These are phyloP conservation scores for Pipra filicauda DNA, from an alignment of 2,113 vertebrate genomes.

Conservation along the genomic window DNA sequence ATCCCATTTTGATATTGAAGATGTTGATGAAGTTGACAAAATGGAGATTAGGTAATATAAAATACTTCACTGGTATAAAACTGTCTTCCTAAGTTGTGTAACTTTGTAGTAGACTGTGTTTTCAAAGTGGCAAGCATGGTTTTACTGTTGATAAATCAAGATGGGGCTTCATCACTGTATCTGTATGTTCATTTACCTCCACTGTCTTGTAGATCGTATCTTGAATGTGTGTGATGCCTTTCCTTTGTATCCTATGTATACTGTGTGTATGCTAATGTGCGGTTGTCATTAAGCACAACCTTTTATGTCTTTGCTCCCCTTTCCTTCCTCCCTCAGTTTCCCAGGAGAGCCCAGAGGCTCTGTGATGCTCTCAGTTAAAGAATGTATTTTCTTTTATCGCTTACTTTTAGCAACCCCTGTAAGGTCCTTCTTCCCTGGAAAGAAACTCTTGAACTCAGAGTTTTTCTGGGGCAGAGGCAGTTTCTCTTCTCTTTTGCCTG, in stretches of 20 bases:
- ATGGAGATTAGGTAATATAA: slow-evolving; percentile 88
- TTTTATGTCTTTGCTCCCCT: neutral
- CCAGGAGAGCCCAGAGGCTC: neutral
- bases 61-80: neutral
- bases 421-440: neutral
- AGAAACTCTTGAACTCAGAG: neutral
- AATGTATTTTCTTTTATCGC: neutral
- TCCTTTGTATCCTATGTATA: neutral
- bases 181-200: neutral
- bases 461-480: neutral
- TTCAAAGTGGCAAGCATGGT: neutral
- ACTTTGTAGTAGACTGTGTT: neutral
- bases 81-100: neutral
- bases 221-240: neutral
- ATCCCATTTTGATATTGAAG: slow-evolving; percentile 95
- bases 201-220: neutral
- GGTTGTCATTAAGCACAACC: neutral
- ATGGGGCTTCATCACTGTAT: neutral
- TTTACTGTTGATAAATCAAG: neutral
- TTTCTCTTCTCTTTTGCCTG: slow-evolving; percentile 15
- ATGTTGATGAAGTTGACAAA: slow-evolving; percentile 94
- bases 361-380: neutral
- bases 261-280: neutral
- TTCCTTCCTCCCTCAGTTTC: neutral
- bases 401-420: neutral